Evolutionary conservation across 2,113 vertebrate species (phyloP).

Genomic region (Gopherus evgoodei): DNA sequence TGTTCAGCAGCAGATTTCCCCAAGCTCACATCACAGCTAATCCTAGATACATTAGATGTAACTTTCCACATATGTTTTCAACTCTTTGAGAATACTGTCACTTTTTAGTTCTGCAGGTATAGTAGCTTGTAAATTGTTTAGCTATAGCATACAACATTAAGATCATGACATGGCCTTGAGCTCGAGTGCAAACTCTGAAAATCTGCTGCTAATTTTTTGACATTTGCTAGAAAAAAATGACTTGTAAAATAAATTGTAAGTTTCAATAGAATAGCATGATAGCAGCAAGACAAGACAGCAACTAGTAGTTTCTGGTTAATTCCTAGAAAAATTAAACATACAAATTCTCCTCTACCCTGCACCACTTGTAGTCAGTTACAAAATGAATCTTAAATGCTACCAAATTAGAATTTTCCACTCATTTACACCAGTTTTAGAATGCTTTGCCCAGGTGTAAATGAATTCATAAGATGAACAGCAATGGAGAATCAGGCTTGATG

Average conservation of each 20-base stretch:
- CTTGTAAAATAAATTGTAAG: background rate
- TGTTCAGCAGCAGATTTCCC: background rate
- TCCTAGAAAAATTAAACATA: background rate
- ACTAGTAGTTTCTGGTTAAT: background rate
- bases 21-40: background rate
- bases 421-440: background rate
- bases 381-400: background rate
- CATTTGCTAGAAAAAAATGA: accelerated
- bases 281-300: accelerated
- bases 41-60: background rate
- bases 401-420: background rate
- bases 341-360: accelerated
- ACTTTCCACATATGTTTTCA: background rate
- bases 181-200: background rate
- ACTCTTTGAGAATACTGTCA: accelerated
- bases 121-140: background rate
- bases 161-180: background rate
- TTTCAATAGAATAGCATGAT: too few species aligned
- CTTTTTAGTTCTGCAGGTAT: background rate
- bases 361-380: background rate
- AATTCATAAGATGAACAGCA: background rate
- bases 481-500: accelerated
- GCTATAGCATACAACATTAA: background rate
- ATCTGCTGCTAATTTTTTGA: background rate
- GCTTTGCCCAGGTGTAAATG: background rate